Conservation (phyloP, 2,797 vertebrate species). For the Cercopithecus neglectus region DNA sequence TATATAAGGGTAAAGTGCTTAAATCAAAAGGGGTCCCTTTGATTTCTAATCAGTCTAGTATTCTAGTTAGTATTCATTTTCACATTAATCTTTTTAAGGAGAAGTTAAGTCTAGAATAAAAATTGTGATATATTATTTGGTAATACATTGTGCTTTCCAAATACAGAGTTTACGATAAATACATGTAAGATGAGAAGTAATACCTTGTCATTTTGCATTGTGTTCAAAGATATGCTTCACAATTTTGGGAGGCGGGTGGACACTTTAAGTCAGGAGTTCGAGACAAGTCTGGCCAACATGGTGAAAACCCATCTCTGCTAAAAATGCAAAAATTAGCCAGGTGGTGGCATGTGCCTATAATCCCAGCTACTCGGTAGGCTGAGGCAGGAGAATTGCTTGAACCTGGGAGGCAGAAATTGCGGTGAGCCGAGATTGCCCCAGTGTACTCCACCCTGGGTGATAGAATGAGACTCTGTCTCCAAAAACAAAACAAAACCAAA, state of each 20-base stretch:
- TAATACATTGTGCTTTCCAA: not conserved
- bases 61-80: not conserved
- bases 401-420: not conserved
- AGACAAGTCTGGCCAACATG: not conserved
- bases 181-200: not conserved
- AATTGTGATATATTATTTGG: not conserved
- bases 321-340: not conserved
- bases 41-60: not conserved
- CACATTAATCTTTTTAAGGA: not conserved
- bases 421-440: not conserved
- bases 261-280: not conserved
- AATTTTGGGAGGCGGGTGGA: not conserved
- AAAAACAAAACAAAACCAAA: not conserved
- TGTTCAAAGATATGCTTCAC: not conserved
- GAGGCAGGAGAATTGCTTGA: not conserved
- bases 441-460: not conserved
- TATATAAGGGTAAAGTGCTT: not conserved
- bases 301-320: not conserved
- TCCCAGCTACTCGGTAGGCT: accelerated
- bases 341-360: not conserved
- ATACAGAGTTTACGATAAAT: not conserved
- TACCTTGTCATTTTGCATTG: not conserved
- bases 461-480: not conserved
- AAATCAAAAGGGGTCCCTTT: not conserved
- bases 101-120: not conserved